Conservation (phyloP, 2,888 invertebrate genomes). For the Spodoptera littoralis region DNA sequence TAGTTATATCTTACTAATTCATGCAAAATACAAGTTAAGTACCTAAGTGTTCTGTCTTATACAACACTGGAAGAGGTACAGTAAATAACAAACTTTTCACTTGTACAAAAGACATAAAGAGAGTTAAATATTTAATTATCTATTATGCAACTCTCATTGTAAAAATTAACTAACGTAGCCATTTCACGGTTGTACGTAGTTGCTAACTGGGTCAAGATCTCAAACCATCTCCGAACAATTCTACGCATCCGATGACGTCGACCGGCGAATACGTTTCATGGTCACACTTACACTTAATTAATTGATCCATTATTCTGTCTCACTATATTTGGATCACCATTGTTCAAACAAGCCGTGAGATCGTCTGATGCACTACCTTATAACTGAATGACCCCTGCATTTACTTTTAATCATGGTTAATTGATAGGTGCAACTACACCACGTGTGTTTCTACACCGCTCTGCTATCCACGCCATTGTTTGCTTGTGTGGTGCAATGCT, state of each 20-base stretch:
- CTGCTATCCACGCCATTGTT: conserved; percentile 70
- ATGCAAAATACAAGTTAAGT: conserved; percentile 9
- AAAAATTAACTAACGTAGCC: conserved; percentile 4
- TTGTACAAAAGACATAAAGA: not conserved
- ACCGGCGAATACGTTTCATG: conserved; percentile 44
- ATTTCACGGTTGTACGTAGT: conserved; percentile 6
- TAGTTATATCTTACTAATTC: not conserved
- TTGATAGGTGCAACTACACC: conserved; percentile 67
- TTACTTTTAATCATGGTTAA: conserved; percentile 67
- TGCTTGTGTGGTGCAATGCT: conserved; percentile 66
- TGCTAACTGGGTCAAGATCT: conserved; percentile 53
- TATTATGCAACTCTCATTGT: conserved; percentile 20
- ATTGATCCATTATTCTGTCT: conserved; percentile 54
- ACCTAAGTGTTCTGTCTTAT: not conserved
- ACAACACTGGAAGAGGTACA: not conserved
- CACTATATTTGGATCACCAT: conserved; percentile 39
- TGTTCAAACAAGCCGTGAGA: conserved; percentile 58
- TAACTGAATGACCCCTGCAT: conserved; percentile 54
- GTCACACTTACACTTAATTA: conserved; percentile 48
- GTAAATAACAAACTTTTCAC: not conserved
- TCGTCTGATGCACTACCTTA: conserved; percentile 37
- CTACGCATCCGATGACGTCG: conserved; percentile 34
- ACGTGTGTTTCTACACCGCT: conserved; percentile 70
- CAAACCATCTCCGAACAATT: conserved; percentile 54
- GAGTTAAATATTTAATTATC: conserved; percentile 11